Base-by-base conservation (phyloP, 2,113 vertebrate genomes). In the Poecile atricapillus region DNA sequence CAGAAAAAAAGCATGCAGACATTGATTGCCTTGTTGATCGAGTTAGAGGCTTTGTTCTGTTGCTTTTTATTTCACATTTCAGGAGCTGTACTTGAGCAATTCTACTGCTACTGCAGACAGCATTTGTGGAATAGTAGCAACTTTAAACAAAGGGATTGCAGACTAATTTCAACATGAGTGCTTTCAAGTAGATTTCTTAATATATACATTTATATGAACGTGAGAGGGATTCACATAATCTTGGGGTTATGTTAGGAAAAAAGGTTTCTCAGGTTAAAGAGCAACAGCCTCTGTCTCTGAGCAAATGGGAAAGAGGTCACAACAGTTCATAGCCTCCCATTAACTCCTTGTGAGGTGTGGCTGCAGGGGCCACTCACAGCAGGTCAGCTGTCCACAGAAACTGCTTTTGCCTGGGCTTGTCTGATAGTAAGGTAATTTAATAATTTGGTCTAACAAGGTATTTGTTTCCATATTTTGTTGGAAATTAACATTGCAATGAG, bases 111-210 rank as follows among this genome's bases (percentile, higher is more conserved):
- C 60, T 59, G 53, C 44, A 76, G 52, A 7, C 56, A 82, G 60
- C 39, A 31, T 90, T 63, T 90, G 35, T 82, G 76, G 50, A 68
- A 59, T 52, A 52, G 21, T 9, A 71, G 43, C 3, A 3, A 20
- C 58, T 76, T 87, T 43, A 71, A 93, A 15, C 71, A 84, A 39
- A 64, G 69, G 41, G 68, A 56, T 91, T 87, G 69, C 60, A 82
- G 82, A 60, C 65, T 56, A 47, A 70, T 96, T 96, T 91, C 82
- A 88, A 83, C 85, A 69, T 4, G 22, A 50, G 23, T 35, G 5
- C 90, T 90, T 90, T 85, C 37, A 88, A 64, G 67, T 62, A 39
- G 31, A 24, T 92, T 93, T 95, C 78, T 85, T 94, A 91, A 90
- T 92, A 58, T 1, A 5, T 56, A 39, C 39, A 79, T 91, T 91